Evolutionary conservation across 1,140 invertebrate genomes (phyloP), one percentile per base, ranked within the genome.

Genomic region (Drosophila ogumai): DNA sequence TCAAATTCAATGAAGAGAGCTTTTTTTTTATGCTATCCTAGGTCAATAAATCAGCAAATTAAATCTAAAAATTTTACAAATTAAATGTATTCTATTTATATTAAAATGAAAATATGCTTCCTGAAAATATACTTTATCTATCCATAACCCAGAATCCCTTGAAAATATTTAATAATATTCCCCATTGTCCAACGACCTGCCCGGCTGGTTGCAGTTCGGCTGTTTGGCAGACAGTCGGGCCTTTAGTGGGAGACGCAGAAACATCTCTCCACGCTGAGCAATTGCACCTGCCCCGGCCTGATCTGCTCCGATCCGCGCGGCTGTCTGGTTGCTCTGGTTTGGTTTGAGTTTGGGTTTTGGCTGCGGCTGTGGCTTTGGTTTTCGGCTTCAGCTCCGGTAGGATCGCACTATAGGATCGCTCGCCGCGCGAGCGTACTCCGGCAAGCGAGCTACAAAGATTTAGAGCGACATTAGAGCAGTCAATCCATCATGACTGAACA

Each of bases 391-490:
- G 71, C 28, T 56, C 34, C 68, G 60, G 61, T 68, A 50, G 46
- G 40, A 58, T 64, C 43, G 47, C 72, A 67, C 34, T 60, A 52
- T 49, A 54, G 38, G 72, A 73, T 49, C 22, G 13, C 46, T 74
- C 57, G 76, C 68, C 59, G 63, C 22, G 63, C 46, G 46, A 78
- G 56, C 66, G 67, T 72, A 82, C 63, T 28, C 63, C 75, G 66
- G 67, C 67, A 71, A 90, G 85, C 85, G 71, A 75, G 65, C 61
- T 68, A 80, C 76, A 90, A 91, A 92, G 91, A 92, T 92, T 92
- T 92, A 92, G 91, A 92, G 90, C 91, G 91, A 92, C 91, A 92
- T 92, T 92, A 92, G 91, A 92, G 91, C 91, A 92, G 91, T 92
- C 91, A 92, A 92, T 92, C 91, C 91, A 92, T 92, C 91, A 92